Evolutionary conservation across 2,113 vertebrate species (phyloP), one percentile per base, ranked within the genome.

Genomic region (Sebastes fasciatus): DNA sequence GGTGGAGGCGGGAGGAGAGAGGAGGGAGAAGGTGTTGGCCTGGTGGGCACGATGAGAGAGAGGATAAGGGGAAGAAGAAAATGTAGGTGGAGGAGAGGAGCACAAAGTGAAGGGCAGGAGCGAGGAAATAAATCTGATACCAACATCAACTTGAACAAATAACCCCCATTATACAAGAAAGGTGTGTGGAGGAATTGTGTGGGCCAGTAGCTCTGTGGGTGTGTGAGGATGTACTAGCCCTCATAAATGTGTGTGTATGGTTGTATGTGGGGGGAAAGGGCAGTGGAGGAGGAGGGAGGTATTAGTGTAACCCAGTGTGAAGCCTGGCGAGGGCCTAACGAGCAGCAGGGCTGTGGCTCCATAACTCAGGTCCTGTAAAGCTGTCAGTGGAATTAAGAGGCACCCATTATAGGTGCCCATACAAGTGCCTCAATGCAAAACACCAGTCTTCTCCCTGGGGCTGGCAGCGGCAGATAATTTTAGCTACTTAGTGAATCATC

Each of bases 321-420:
- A 92, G 86, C 85, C 85, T 92, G 83, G 89, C 65, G 69, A 83
- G 58, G 85, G 80, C 87, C 92, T 95, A 94, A 95, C 87, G 82
- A 95, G 92, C 76, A 67, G 86, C 86, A 81, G 73, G 64, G 88
- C 86, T 80, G 58, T 74, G 76, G 79, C 80, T 86, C 87, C 91
- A 95, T 95, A 94, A 95, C 90, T 95, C 94, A 94, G 92, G 82
- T 92, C 91, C 86, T 87, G 92, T 95, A 94, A 95, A 95, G 82
- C 94, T 95, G 95, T 95, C 94, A 94, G 80, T 90, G 81, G 94
- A 95, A 96, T 96, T 95, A 95, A 96, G 93, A 95, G 92, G 88
- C 86, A 83, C 87, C 94, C 85, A 93, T 95, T 96, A 94, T 89
- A 92, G 91, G 92, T 94, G 92, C 91, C 93, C 85, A 81, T 93